phyloP scores from a whole-genome alignment of 2,888 invertebrate genomes.

The Nineta flava region DNA sequence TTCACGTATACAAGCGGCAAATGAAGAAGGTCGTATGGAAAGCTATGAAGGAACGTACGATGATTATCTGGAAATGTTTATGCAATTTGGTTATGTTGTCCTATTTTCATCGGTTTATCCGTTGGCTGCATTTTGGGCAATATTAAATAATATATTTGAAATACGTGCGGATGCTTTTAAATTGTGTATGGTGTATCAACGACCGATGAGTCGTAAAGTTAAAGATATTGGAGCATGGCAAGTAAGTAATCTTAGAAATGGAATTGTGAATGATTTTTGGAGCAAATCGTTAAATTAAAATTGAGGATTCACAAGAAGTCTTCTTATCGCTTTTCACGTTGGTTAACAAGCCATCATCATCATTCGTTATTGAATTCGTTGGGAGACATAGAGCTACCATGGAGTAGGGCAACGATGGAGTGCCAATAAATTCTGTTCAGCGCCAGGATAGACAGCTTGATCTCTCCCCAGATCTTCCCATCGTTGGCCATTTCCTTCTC shows the following conservation, averaged over 20 bases:
- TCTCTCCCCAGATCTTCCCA: too few relatives aligned
- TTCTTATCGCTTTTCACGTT: too few relatives aligned
- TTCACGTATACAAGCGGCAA: constrained; percentile 31
- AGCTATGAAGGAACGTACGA: constrained; percentile 58
- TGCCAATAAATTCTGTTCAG: too few relatives aligned
- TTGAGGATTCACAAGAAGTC: too few relatives aligned
- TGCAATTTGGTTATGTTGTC: constrained; percentile 66
- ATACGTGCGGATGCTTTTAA: constrained; percentile 61
- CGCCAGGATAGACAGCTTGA: too few relatives aligned
- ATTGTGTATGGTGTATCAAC: constrained; percentile 48
- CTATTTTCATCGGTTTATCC: constrained; percentile 65
- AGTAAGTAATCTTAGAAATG: constrained; percentile 31
- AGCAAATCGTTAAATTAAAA: constrained; percentile 5
- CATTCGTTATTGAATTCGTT: too few relatives aligned
- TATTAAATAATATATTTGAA: constrained; percentile 58
- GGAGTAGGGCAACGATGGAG: too few relatives aligned
- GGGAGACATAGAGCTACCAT: too few relatives aligned
- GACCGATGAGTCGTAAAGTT: constrained; percentile 48
- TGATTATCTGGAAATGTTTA: constrained; percentile 62
- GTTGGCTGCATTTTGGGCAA: constrained; percentile 55
- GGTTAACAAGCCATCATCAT: too few relatives aligned
- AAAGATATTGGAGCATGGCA: constrained; percentile 66
- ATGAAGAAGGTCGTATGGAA: constrained; percentile 45
- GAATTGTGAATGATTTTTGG: constrained; percentile 11
- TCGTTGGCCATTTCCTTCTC: too few relatives aligned